Base-by-base conservation (phyloP, 2,113 vertebrate genomes). In the Pantherophis guttatus region DNA sequence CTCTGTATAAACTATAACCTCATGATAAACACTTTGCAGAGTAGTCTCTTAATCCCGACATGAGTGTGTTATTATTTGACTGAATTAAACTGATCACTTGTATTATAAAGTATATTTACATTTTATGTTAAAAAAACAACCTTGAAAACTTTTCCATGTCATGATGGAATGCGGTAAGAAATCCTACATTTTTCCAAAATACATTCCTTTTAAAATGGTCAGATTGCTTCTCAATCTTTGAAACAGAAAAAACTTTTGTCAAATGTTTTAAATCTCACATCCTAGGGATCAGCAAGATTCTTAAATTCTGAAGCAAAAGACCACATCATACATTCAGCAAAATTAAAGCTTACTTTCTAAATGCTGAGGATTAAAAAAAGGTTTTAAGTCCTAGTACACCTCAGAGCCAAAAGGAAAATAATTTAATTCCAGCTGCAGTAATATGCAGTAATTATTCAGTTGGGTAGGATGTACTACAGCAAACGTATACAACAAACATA, bases 31-130 rank as follows among this genome's bases (percentile, higher is more conserved):
- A 89, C 57, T 86, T 24, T 93, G 33, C 48, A 86, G 48, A 90
- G 59, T 90, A 93, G 75, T 23, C 21, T 19, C 23, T 44, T 90
- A 93, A 93, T 90, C 89, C 92, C 21, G 23, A 86, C 5, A 62
- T 86, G 26, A 24, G 5, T 58, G 62, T 58, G 57, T 62, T 19
- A 57, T 81, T 92, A 55, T 86, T 90, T 21, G 24, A n/a, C 52
- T 48, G 24, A 89, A 75, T 29, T 24, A 8, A 86, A 86, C 17
- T 33, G 29, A 52, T 29, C 10, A 87, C 15, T 50, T 86, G 8
- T 29, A 54, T 53, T 53, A 88, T 24, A 92, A 15, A 91, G 3
- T 12, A 86, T 48, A 86, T 91, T 44, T 48, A 85, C n/a, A 91
- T 91, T 62, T 90, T 57, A 86, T 86, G 33, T 21, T 52, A 9